Conservation (phyloP, 2,888 invertebrate species). For the Nephrotoma guestfalica region DNA sequence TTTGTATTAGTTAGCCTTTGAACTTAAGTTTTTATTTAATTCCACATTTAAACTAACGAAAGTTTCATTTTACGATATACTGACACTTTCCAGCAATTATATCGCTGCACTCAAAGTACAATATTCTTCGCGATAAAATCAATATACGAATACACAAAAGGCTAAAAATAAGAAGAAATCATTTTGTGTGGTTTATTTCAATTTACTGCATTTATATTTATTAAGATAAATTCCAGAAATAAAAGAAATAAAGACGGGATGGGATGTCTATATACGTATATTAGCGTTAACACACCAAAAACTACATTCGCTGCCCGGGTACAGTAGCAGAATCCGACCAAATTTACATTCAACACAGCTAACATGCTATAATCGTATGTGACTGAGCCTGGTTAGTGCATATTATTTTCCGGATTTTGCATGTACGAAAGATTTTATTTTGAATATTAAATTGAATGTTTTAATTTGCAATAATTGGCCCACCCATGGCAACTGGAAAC, state of each 20-base stretch:
- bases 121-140: not conserved
- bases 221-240: not conserved
- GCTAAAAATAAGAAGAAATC: not conserved
- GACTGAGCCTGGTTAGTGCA: not conserved
- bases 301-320: not conserved
- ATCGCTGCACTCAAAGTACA: not conserved
- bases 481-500: not conserved
- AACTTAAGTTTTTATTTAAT: too few relatives aligned
- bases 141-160: not conserved
- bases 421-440: not conserved
- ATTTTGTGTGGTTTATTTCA: not conserved
- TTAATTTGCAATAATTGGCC: constrained; percentile 6
- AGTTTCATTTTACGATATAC: not conserved
- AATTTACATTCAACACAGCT: not conserved
- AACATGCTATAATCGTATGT: not conserved
- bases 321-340: not conserved
- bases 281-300: not conserved
- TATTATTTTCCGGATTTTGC: not conserved
- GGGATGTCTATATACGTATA: not conserved
- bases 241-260: not conserved
- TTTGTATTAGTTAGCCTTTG: too few relatives aligned
- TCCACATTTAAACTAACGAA: too few relatives aligned
- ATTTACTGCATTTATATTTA: not conserved
- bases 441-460: constrained; percentile 1
- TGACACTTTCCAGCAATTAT: not conserved